These are phyloP conservation scores for Chrysogorgia sp. DNA, from an alignment of 92 coral and sea anemone genomes.

Conservation along the genomic window DNA sequence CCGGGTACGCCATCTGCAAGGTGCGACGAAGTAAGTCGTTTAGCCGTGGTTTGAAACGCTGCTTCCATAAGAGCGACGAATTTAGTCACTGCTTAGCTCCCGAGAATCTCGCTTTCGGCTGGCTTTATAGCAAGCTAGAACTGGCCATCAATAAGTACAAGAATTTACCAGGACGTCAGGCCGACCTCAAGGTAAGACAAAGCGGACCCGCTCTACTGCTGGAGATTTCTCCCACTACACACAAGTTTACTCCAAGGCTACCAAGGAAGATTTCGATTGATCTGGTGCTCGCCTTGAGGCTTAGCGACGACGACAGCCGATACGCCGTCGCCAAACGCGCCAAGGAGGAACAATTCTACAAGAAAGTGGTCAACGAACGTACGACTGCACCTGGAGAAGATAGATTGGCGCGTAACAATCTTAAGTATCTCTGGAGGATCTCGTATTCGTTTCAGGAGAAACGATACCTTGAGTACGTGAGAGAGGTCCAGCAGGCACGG, in stretches of 20 bases:
- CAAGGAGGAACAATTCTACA: constrained; percentile 19
- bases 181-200: constrained; percentile 24
- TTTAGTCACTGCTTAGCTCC: constrained; percentile 28
- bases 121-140: constrained; percentile 9
- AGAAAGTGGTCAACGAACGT: neutral
- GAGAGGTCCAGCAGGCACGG: neutral
- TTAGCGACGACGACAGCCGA: constrained; percentile 6
- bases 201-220: constrained; percentile 38
- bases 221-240: neutral
- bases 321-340: constrained; percentile 37
- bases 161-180: neutral
- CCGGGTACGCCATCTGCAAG: constrained; percentile 32
- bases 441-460: constrained; percentile 27
- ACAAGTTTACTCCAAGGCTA: neutral
- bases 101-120: constrained; percentile 37
- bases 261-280: constrained; percentile 16
- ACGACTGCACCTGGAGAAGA: neutral
- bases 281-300: constrained; percentile 32
- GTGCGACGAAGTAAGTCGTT: constrained; percentile 1
- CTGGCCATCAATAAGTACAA: constrained; percentile 7
- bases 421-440: constrained; percentile 34
- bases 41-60: neutral
- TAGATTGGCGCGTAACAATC: neutral
- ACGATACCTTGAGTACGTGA: constrained; percentile 19
- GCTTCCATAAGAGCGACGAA: constrained; percentile 1